Conservation (phyloP, 1,140 invertebrate species). For the Daktulosphaira vitifoliae region DNA sequence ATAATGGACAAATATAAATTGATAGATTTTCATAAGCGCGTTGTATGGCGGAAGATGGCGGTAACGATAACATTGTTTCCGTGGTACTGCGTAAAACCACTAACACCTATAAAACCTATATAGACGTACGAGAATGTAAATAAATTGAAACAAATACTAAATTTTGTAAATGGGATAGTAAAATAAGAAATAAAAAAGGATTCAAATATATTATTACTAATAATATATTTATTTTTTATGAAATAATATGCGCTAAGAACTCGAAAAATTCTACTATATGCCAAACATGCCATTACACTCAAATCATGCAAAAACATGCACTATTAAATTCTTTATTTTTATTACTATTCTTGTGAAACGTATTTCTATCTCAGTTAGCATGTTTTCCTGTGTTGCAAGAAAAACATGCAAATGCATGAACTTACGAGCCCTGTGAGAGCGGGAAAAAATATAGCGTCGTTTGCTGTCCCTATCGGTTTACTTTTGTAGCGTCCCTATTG, state of each 20-base stretch:
- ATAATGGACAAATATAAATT: neutral
- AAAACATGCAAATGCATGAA: no score
- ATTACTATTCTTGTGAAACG: neutral
- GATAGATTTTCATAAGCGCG: neutral
- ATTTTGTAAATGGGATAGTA: slow-evolving; percentile 35
- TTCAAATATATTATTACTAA: no score
- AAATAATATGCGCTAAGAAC: neutral
- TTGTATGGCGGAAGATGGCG: neutral
- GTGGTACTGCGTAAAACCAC: neutral
- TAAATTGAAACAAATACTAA: neutral
- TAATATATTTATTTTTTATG: neutral
- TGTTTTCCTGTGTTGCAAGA: no score
- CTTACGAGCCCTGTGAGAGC: neutral
- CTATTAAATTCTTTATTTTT: slow-evolving; percentile 5
- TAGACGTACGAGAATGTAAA: neutral
- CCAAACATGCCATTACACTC: neutral
- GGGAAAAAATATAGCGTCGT: no score
- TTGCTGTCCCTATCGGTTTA: no score
- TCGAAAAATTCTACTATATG: neutral
- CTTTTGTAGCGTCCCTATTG: no score
- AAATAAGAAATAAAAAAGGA: neutral
- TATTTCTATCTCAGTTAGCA: no score
- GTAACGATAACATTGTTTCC: slow-evolving; percentile 12
- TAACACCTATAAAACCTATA: neutral
- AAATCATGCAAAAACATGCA: no score